phyloP scores from a whole-genome alignment of 2,888 invertebrate species.

The Callyntrura sp. region DNA sequence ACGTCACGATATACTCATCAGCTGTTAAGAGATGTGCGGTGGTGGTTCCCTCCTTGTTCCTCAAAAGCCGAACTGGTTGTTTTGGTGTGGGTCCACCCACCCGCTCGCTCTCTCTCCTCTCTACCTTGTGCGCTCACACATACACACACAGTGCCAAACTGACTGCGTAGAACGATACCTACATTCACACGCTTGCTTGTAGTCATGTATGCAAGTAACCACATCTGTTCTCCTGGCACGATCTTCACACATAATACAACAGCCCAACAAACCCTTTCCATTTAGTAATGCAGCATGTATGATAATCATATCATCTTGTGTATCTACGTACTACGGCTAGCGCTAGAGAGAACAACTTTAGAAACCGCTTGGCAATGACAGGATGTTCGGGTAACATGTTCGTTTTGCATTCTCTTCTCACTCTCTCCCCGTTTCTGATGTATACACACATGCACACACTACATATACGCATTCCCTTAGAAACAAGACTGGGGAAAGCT shows the following conservation, averaged over 20 bases:
- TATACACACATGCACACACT: neutral
- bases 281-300: neutral
- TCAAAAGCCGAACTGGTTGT: constrained; percentile 56
- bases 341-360: constrained; percentile 2
- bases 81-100: constrained; percentile 71
- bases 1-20: constrained; percentile 82
- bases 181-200: neutral
- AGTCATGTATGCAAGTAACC: neutral
- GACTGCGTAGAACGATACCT: neutral
- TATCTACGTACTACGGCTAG: neutral
- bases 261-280: neutral
- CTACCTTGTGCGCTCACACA: neutral
- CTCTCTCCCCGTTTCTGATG: neutral
- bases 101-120: neutral
- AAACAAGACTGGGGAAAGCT: constrained; percentile 59
- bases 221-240: constrained; percentile 50
- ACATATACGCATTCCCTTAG: neutral
- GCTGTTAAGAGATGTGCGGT: constrained; percentile 75
- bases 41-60: constrained; percentile 76
- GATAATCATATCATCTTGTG: neutral
- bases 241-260: neutral
- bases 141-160: neutral
- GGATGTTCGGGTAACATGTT: neutral
- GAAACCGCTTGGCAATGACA: neutral
- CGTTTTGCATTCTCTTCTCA: neutral